Evolutionary conservation across 2,888 invertebrate species (phyloP), one percentile per base, ranked within the genome.

Genomic region (Pilophorus perplexus): DNA sequence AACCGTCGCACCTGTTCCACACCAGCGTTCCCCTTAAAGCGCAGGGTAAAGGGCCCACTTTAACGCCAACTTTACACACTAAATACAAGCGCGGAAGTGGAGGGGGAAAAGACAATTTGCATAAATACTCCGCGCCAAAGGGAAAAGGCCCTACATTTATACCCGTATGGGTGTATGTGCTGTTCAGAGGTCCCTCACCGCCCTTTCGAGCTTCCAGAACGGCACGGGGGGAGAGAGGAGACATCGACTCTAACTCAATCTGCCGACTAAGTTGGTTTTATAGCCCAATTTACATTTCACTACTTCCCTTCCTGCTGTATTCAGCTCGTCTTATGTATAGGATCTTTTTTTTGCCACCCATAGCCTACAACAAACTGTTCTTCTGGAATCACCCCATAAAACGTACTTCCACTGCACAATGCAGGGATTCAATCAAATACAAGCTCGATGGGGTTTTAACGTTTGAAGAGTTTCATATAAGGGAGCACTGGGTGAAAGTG

Each of bases 1-100:
- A 59, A 59, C 59, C 59, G 59, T 59, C 59, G 59, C 59, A 59
- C 59, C 59, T 59, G 59, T 59, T 59, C 59, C 59, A 42, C 59
- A 42, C 52, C 52, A 27, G 25, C 52, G 52, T n/a, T n/a, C n/a
- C n/a, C n/a, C n/a, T n/a, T n/a, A n/a, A n/a, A n/a, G n/a, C n/a
- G n/a, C n/a, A n/a, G n/a, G n/a, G n/a, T n/a, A n/a, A n/a, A n/a
- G 28, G 52, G 52, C 18, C 27, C 59, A 40, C 59, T 59, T 59
- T 55, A 42, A 40, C 59, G 59, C 59, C n/a, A 42, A 59, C 59
- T 59, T 59, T 59, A 59, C 59, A 59, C 59, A 42, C 59, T 59
- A 59, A 59, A 59, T 59, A 59, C 59, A 59, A 40, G 59, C 59
- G 38, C 23, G 44, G 59, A 59, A 59, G 59, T 59, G 59, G 42